phyloP scores from a whole-genome alignment of 2,888 invertebrate genomes.

The Cataglyphis albicans region DNA sequence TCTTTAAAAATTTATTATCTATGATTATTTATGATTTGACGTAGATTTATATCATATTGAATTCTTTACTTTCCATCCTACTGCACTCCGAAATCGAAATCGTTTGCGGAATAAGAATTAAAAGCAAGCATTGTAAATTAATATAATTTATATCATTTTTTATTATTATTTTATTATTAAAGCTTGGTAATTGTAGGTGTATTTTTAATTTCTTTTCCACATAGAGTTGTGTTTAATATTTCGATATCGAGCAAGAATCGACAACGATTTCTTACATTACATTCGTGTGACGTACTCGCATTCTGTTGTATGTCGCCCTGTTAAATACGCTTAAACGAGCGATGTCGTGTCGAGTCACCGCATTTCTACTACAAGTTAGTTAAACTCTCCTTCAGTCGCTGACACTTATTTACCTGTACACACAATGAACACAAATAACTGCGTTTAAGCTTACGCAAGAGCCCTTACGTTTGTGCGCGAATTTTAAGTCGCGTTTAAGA shows the following conservation, averaged over 20 bases:
- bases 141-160: not conserved
- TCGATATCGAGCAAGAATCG: conserved; percentile 20
- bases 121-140: not conserved
- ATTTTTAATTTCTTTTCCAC: conserved; percentile 37
- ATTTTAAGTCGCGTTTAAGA: conserved; percentile 51
- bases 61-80: not conserved
- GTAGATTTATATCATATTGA: not conserved
- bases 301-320: conserved; percentile 71
- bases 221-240: conserved; percentile 2
- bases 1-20: not conserved
- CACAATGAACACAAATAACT: conserved; percentile 77
- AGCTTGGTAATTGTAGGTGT: conserved; percentile 3
- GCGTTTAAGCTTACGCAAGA: conserved; percentile 65
- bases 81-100: not conserved
- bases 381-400: conserved; percentile 75
- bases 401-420: conserved; percentile 65
- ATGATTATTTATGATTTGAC: not conserved
- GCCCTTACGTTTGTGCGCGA: conserved; percentile 54
- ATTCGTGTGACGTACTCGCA: conserved; percentile 63
- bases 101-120: not conserved
- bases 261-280: conserved; percentile 64
- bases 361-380: conserved; percentile 80
- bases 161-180: not conserved
- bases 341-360: conserved; percentile 71
- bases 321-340: conserved; percentile 76